Percentiles rank a stretch among this genome's conserved stretches.
Conservation (phyloP, 2,797 vertebrate species). For the Margarornis squamiger region DNA sequence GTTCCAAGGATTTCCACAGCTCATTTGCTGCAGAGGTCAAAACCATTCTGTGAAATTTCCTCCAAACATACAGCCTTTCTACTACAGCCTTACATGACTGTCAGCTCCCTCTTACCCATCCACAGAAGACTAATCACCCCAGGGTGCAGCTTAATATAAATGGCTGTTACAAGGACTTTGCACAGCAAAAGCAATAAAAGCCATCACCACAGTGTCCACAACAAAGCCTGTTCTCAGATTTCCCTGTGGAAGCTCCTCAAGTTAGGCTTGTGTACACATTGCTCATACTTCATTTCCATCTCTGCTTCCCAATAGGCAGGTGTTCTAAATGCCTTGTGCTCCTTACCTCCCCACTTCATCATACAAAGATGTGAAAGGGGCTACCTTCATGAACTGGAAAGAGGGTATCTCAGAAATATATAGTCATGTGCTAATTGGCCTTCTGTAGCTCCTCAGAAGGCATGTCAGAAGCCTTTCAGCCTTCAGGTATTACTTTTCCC, state of each 20-base stretch:
- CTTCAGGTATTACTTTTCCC: neutral
- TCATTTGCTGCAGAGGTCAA: constrained; percentile 39
- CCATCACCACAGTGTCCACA: neutral
- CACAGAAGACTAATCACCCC: neutral
- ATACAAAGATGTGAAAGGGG: no score
- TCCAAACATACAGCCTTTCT: neutral
- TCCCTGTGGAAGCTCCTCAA: neutral
- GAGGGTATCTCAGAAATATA: neutral
- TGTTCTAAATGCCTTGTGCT: neutral
- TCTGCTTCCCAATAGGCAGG: neutral
- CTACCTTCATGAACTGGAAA: neutral
- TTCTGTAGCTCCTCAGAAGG: neutral
- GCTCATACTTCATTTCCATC: neutral
- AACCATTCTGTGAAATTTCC: neutral
- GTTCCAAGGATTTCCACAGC: constrained; percentile 30
- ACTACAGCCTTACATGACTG: neutral
- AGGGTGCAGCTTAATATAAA: neutral
- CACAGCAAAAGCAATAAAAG: neutral
- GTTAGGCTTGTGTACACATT: neutral
- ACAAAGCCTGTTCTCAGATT: neutral
- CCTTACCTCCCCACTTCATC: neutral
- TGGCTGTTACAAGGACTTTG: neutral
- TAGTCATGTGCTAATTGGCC: neutral
- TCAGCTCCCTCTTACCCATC: neutral
- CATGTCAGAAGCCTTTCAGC: neutral